Evolutionary conservation across 1,140 invertebrate species (phyloP), one percentile per base, ranked within the genome.

Genomic region (Ectropis grisescens): DNA sequence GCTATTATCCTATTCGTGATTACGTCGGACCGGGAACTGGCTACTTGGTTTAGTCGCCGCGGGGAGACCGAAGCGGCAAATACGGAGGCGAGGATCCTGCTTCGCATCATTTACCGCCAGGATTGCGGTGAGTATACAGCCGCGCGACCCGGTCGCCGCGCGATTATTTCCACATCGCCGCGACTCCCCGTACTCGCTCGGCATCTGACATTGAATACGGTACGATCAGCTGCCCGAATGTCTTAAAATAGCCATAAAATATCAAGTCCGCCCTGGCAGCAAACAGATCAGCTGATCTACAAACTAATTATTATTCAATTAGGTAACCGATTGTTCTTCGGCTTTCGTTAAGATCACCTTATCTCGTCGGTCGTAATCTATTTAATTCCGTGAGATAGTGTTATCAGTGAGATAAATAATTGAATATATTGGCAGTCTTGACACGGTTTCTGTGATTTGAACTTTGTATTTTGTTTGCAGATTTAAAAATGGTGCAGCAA

Each of bases 401-500:
- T 48, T 66, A 60, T 59, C 50, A 30, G 26, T 28, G 23, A 33
- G 46, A 60, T 54, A 58, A 29, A 41, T 37, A 14, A 25, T 35
- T 33, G 47, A 47, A 46, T 47, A 47, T 47, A 50, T 57, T 54
- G 41, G 30, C 33, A 46, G 24, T 49, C 38, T 60, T 59, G 35
- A 50, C 34, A 59, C 28, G 45, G 41, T 46, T 51, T 28, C 48
- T 48, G 65, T 70, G 45, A 57, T 55, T 59, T 47, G 38, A 44
- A 51, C 29, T 55, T 32, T 58, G 29, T 51, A 43, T 31, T 56
- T 45, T 26, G 10, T 41, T 79, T 80, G 34, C 74, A 81, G 76
- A 78, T 74, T 65, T 81, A 62, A 82, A 82, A 60, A 83, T 83
- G 82, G 82, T 82, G 66, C 82, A 82, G 61, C 80, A 83, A 58